phyloP scores from a whole-genome alignment of 2,888 invertebrate genomes.

The Ecliptopera silaceata region DNA sequence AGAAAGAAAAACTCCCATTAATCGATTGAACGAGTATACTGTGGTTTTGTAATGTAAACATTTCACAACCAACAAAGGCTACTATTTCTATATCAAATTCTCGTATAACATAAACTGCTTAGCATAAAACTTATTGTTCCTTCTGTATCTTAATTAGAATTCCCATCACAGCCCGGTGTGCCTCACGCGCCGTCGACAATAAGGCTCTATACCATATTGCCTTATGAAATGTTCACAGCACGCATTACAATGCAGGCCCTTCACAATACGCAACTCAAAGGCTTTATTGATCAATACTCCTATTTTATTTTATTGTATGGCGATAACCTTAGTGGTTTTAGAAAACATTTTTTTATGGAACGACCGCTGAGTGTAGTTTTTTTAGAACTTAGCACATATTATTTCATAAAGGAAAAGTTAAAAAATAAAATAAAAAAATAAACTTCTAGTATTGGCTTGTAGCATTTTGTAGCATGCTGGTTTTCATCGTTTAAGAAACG shows the following conservation, averaged over 20 bases:
- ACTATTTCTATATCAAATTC: not conserved
- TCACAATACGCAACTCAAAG: slow-evolving; percentile 13
- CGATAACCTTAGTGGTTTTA: not conserved
- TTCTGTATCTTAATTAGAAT: slow-evolving; percentile 17
- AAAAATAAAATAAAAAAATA: too few relatives aligned
- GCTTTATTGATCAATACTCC: slow-evolving; percentile 8
- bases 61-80: not conserved
- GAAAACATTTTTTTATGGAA: not conserved
- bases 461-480: too few relatives aligned
- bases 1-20: slow-evolving; percentile 17
- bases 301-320: not conserved
- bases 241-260: slow-evolving; percentile 24
- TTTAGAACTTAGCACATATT: too few relatives aligned
- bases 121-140: slow-evolving; percentile 15
- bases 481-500: too few relatives aligned
- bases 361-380: not conserved
- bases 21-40: not conserved
- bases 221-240: slow-evolving; percentile 19
- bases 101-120: slow-evolving; percentile 5
- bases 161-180: slow-evolving; percentile 18
- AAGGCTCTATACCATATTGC: slow-evolving; percentile 18
- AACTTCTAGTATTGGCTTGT: too few relatives aligned
- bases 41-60: not conserved
- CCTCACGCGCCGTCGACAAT: slow-evolving; percentile 13
- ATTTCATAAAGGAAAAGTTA: too few relatives aligned